A percentile compares a stretch with the other conserved stretches of the same genome.
Conservation (phyloP, 1,140 invertebrate species). For the Latrodectus geometricus region DNA sequence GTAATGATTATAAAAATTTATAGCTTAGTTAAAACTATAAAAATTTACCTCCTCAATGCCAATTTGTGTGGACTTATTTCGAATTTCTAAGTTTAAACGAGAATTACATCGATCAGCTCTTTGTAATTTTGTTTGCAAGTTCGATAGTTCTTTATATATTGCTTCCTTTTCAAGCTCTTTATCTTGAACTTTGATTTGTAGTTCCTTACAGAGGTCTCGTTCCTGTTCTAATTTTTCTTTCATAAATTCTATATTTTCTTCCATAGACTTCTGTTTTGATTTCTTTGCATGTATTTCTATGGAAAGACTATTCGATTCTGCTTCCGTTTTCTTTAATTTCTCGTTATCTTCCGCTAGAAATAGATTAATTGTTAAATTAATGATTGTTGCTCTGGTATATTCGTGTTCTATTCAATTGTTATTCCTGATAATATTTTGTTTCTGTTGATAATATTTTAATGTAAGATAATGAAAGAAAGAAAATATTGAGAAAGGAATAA, state of each 20-base stretch:
- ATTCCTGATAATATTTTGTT: too few relatives aligned
- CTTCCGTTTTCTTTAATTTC: not conserved
- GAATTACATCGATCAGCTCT: conserved; percentile 20
- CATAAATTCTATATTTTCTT: not conserved
- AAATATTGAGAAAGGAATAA: too few relatives aligned
- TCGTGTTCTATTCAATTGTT: too few relatives aligned
- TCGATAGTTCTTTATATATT: conserved; percentile 3
- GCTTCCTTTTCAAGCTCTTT: conserved; percentile 10
- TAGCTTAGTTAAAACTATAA: not conserved
- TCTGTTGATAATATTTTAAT: too few relatives aligned
- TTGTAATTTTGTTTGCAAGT: conserved; percentile 1
- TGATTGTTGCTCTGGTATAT: not conserved
- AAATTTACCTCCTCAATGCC: conserved; percentile 16
- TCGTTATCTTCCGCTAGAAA: conserved; percentile 27
- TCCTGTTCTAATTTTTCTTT: conserved; percentile 1
- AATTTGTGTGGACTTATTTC: not conserved
- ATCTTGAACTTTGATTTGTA: not conserved
- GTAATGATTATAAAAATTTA: not conserved
- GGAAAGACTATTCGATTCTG: not conserved
- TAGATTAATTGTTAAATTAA: not conserved
- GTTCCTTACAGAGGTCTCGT: not conserved
- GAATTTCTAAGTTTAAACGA: conserved; percentile 9
- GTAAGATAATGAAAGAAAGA: too few relatives aligned
- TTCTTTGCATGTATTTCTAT: conserved; percentile 1
- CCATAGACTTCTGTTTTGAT: not conserved